Percentiles rank a stretch among this genome's conserved stretches.
Evolutionary conservation across 2,113 vertebrate species (phyloP).

Genomic region (Thryonomys swinderianus): DNA sequence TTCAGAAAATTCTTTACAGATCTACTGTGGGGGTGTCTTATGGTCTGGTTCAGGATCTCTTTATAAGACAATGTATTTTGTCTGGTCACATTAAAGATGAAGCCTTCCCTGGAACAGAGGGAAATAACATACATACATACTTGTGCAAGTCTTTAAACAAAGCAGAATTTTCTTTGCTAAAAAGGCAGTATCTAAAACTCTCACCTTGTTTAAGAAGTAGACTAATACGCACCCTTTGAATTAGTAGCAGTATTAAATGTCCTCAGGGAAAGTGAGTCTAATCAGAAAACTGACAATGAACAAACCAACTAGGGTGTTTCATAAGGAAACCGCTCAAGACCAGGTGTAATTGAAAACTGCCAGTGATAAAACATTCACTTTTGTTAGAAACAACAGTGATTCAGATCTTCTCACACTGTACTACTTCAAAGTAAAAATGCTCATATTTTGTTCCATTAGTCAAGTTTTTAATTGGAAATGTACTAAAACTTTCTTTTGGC

Average conservation of each 20-base stretch:
- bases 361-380: not conserved
- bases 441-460: conserved; percentile 23
- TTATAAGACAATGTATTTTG: conserved; percentile 42
- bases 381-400: not conserved
- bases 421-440: not conserved
- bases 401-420: not conserved
- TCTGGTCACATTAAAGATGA: conserved; percentile 32
- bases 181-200: not conserved
- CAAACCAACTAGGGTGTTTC: not conserved
- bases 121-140: not conserved
- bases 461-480: conserved; percentile 14
- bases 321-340: not conserved
- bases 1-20: conserved; percentile 69
- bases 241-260: not conserved
- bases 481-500: conserved; percentile 15
- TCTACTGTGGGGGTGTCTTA: conserved; percentile 56
- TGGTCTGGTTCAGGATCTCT: conserved; percentile 36
- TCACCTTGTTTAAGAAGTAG: not conserved
- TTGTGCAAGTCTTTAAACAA: not conserved
- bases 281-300: conserved; percentile 13
- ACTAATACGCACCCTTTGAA: not conserved
- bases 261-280: not conserved
- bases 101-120: not conserved
- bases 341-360: conserved; percentile 3
- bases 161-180: conserved; percentile 8